Percentiles rank a stretch among this genome's conserved stretches.
Conservation (phyloP, 2,113 vertebrate genomes). For the Carlito syrichta region DNA sequence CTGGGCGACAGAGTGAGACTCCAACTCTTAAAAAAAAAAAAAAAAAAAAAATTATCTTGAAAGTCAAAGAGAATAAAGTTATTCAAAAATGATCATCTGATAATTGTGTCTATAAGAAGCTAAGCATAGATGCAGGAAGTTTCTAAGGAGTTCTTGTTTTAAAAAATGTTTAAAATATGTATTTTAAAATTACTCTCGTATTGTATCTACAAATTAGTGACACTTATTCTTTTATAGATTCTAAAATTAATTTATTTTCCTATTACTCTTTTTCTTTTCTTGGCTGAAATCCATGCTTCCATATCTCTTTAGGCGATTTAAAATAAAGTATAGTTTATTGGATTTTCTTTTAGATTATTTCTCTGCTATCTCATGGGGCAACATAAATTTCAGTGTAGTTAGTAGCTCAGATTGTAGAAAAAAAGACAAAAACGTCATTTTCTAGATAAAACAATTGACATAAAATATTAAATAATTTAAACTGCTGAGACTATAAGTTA, state of each 20-base stretch:
- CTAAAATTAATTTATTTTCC: conserved; percentile 65
- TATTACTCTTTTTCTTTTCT: conserved; percentile 48
- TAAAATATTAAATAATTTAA: neutral
- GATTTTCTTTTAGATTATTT: neutral
- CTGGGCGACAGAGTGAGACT: too few relatives aligned
- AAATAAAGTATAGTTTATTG: neutral
- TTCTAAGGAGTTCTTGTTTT: neutral
- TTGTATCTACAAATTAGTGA: conserved; percentile 50
- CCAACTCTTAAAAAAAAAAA: too few relatives aligned
- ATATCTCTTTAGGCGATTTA: neutral
- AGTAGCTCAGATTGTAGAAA: neutral
- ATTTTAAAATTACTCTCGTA: conserved; percentile 52
- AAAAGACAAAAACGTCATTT: neutral
- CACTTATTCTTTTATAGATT: conserved; percentile 55
- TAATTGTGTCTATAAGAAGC: neutral
- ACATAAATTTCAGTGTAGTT: conserved; percentile 9
- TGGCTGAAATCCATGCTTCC: conserved; percentile 44
- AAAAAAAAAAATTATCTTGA: neutral
- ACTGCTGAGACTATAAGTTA: neutral
- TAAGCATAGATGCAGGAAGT: neutral
- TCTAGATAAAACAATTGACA: neutral
- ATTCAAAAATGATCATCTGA: neutral
- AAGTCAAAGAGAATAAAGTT: neutral
- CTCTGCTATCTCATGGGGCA: neutral
- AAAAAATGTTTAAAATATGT: conserved; percentile 58